phyloP scores from a whole-genome alignment of 2,113 vertebrate species.

The Eidolon helvum region DNA sequence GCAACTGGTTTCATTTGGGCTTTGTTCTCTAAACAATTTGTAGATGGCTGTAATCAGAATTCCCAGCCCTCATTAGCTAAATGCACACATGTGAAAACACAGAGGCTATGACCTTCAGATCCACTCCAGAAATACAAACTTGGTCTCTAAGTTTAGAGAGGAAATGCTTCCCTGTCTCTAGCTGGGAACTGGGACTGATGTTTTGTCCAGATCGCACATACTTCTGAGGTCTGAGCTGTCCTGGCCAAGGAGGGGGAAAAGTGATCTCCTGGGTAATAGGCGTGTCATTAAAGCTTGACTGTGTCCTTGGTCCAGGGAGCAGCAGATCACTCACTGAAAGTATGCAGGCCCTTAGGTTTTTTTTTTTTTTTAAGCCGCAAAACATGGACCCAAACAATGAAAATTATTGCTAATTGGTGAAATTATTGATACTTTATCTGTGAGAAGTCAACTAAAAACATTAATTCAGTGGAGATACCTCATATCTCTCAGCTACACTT shows the following conservation, averaged over 20 bases:
- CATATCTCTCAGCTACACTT: not conserved
- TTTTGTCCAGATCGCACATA: conserved; percentile 28
- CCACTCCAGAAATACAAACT: conserved; percentile 37
- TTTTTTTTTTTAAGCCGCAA: not conserved
- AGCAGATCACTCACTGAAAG: not conserved
- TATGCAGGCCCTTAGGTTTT: not conserved
- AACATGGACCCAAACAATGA: not conserved
- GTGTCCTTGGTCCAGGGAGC: not conserved
- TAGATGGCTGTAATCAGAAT: conserved; percentile 10
- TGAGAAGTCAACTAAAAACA: not conserved
- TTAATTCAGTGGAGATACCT: not conserved
- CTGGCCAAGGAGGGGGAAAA: not conserved
- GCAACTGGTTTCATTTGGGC: not conserved
- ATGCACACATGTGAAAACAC: not conserved
- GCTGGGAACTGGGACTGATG: conserved; percentile 29
- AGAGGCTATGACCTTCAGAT: conserved; percentile 32
- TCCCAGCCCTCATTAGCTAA: conserved; percentile 23
- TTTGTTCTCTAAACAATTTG: conserved; percentile 36
- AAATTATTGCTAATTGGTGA: not conserved
- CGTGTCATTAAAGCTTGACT: not conserved
- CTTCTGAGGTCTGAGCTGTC: not conserved
- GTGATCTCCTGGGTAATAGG: not conserved
- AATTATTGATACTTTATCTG: not conserved
- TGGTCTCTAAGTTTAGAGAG: conserved; percentile 41
- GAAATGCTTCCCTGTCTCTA: not conserved